Evolutionary conservation across 2,113 vertebrate species (phyloP), one percentile per base, ranked within the genome.

Genomic region (Mobula birostris): DNA sequence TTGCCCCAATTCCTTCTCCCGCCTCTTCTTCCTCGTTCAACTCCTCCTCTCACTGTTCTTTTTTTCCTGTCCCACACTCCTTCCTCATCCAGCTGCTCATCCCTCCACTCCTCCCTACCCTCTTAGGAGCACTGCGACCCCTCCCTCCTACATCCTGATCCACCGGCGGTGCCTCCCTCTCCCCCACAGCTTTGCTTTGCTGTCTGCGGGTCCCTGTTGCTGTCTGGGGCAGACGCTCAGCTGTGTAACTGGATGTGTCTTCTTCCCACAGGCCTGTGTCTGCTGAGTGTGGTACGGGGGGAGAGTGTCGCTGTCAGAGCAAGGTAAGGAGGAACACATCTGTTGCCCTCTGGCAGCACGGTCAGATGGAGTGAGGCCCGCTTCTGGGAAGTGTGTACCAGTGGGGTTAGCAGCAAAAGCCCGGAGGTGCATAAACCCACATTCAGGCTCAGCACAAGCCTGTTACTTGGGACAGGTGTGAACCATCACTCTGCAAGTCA

Each of bases 191-290:
- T n/a, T 9, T n/a, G 3, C 48, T 4, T 48, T 48, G 12, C 68
- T 17, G 17, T 1, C 17, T 2, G 6, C 12, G 21, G 5, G 17
- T 24, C 72, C 72, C 72, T 74, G 68, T 0, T 24, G 17, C 72
- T 6, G 17, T 74, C 72, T 24, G 72, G 68, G 11, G 11, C 17
- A 17, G n/a, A 17, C 66, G 8, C 63, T 40, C 32, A 24, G 66
- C 32, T 56, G 21, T 27, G 14, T 56, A 0, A 56, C 24, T 7
- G 36, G 21, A 24, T 8, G 11, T 56, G 17, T 56, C 48, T 80
- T 95, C 61, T 94, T n/a, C 78, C 61, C 32, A 80, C 96, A 99
- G 99, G 99, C 24, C 97, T 99, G 95, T 99, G 98, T 95, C 95
- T 99, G 95, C 96, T 99, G 94, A 98, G 97, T 82, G 96, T 98